These are phyloP conservation scores for Ceratina japonica DNA, from an alignment of 1,140 invertebrate species.

Conservation along the genomic window DNA sequence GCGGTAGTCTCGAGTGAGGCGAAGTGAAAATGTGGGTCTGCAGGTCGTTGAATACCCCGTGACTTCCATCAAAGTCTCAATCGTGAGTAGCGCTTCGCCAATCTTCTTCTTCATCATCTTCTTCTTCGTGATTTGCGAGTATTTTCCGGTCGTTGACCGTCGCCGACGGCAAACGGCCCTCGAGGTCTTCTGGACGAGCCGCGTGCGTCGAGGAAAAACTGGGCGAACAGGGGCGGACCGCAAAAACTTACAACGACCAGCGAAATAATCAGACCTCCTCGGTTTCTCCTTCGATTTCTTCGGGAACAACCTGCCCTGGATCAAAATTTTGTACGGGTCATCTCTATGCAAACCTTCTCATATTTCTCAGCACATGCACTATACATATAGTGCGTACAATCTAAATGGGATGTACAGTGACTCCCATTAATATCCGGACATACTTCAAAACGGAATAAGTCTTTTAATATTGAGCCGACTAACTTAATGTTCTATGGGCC, in stretches of 20 bases:
- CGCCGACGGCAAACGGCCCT: slow-evolving; percentile 58
- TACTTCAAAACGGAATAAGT: too few species aligned
- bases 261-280: slow-evolving; percentile 63
- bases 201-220: slow-evolving; percentile 66
- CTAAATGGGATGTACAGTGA: too few species aligned
- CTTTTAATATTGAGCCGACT: too few species aligned
- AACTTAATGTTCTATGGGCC: too few species aligned
- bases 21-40: slow-evolving; percentile 71
- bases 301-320: slow-evolving; percentile 47
- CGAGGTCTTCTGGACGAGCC: slow-evolving; percentile 41
- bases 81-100: slow-evolving; percentile 24
- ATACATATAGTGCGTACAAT: too few species aligned
- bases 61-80: slow-evolving; percentile 50
- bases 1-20: background rate
- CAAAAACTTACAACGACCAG: slow-evolving; percentile 69
- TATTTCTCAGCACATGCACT: too few species aligned
- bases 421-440: too few species aligned
- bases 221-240: slow-evolving; percentile 58
- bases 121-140: slow-evolving; percentile 57
- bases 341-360: background rate
- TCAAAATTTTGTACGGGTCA: slow-evolving; percentile 30
- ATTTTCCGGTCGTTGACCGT: slow-evolving; percentile 73
- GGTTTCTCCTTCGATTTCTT: slow-evolving; percentile 47
- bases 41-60: slow-evolving; percentile 65
- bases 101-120: slow-evolving; percentile 58